These are phyloP conservation scores for Saxicola maurus DNA, from an alignment of 2,797 vertebrate species.

Conservation along the genomic window DNA sequence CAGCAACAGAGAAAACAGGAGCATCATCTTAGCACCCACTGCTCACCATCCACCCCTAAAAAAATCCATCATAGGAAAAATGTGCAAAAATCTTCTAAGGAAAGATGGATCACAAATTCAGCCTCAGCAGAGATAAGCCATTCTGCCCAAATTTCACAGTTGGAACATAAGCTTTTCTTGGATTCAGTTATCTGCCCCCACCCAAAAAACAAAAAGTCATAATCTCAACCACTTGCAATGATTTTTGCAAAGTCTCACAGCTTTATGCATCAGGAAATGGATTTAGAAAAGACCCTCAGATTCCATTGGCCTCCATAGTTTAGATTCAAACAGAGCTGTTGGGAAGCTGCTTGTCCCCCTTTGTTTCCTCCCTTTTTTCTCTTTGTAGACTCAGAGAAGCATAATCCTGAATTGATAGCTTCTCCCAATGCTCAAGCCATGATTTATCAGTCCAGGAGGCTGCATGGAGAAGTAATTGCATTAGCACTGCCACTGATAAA, in stretches of 20 bases:
- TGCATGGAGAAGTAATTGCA: conserved; percentile 63
- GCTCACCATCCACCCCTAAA: not conserved
- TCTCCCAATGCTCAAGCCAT: conserved; percentile 32
- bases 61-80: not conserved
- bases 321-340: not conserved
- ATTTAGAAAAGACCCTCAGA: not conserved
- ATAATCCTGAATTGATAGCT: conserved; percentile 58
- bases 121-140: not conserved
- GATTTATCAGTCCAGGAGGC: conserved; percentile 44
- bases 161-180: not conserved
- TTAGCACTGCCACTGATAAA: conserved; percentile 71
- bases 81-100: not conserved
- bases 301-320: not conserved
- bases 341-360: not conserved
- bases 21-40: not conserved
- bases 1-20: not conserved
- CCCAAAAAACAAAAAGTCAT: not conserved
- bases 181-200: not conserved
- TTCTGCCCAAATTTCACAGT: not conserved
- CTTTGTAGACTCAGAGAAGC: not conserved
- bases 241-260: not conserved
- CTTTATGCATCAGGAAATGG: not conserved
- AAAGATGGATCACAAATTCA: not conserved
- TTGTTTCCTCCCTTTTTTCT: not conserved
- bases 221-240: not conserved